phyloP scores from a whole-genome alignment of 2,113 vertebrate species.

The Albula goreensis region DNA sequence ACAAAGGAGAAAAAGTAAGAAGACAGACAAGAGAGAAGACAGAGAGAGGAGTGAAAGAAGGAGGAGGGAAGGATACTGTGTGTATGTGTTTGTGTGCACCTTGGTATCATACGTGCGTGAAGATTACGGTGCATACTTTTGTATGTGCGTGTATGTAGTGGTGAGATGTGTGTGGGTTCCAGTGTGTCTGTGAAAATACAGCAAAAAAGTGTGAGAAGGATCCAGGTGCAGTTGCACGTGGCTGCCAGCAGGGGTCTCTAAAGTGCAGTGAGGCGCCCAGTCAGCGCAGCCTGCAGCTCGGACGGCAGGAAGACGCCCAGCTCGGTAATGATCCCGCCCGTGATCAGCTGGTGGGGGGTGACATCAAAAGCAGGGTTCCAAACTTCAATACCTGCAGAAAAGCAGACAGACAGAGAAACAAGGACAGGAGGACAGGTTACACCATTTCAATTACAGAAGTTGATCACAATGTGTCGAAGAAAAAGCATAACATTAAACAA shows the following conservation, averaged over 20 bases:
- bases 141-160: not conserved
- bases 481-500: not conserved
- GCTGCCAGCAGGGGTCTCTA: conserved; percentile 53
- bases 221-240: conserved; percentile 54
- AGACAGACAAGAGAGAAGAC: conserved; percentile 18
- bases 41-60: conserved; percentile 33
- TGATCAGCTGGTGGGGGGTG: conserved; percentile 87
- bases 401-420: not conserved
- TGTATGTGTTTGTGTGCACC: conserved; percentile 10
- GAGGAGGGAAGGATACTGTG: conserved; percentile 17
- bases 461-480: not conserved
- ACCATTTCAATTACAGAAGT: not conserved
- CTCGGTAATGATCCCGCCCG: conserved; percentile 89
- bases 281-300: conserved; percentile 80
- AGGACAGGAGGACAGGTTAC: not conserved
- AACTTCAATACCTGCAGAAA: conserved; percentile 76
- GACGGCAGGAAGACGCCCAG: conserved; percentile 81
- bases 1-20: conserved; percentile 15
- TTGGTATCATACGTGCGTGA: not conserved
- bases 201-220: not conserved
- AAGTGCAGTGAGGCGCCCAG: conserved; percentile 76
- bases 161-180: conserved; percentile 26
- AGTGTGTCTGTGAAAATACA: conserved; percentile 33
- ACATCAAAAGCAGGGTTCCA: conserved; percentile 93
- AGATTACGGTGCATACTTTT: not conserved